phyloP scores from a whole-genome alignment of 2,113 vertebrate genomes.

The Eupsittula cactorum region DNA sequence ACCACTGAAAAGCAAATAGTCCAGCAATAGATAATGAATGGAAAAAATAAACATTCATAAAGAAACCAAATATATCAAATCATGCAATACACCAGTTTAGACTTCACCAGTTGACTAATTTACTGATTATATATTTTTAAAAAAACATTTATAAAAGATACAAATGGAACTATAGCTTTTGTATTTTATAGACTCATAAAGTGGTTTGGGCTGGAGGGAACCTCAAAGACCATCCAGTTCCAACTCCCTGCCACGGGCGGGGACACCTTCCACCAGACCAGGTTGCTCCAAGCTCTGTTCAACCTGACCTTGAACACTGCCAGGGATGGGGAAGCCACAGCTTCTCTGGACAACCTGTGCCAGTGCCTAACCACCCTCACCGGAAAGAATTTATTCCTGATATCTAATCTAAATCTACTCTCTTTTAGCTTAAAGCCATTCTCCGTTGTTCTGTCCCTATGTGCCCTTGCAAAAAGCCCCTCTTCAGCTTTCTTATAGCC shows the following conservation, averaged over 20 bases:
- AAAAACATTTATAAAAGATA: neutral
- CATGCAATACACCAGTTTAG: neutral
- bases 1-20: neutral
- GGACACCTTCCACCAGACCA: neutral
- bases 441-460: neutral
- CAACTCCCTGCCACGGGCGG: neutral
- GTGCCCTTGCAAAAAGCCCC: neutral
- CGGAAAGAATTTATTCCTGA: neutral
- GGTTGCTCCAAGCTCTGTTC: neutral
- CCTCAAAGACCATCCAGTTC: neutral
- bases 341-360: neutral
- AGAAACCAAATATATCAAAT: neutral
- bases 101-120: neutral
- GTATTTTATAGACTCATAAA: neutral
- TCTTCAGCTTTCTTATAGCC: neutral
- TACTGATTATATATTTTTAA: neutral
- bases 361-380: neutral
- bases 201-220: neutral
- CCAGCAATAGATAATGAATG: conserved; percentile 18
- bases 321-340: neutral
- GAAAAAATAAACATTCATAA: conserved; percentile 4
- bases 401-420: neutral
- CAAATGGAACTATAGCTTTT: neutral
- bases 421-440: neutral
- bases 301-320: neutral